Percentiles rank a stretch among this genome's conserved stretches.
Evolutionary conservation across 2,888 invertebrate genomes (phyloP).

Genomic region (Salticus scenicus): DNA sequence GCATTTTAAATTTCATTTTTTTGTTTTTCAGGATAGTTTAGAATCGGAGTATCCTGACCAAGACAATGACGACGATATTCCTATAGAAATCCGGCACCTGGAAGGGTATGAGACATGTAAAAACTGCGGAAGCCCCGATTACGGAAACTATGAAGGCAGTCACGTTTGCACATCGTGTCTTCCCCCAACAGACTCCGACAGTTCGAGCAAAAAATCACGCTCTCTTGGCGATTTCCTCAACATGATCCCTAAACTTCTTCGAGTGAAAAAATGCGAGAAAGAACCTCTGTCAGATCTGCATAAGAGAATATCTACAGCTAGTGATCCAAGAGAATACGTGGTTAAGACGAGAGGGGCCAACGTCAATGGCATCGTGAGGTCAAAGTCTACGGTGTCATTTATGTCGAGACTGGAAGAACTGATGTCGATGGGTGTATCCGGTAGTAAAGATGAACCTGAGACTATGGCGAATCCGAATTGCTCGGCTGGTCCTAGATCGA

Average conservation of each 20-base stretch:
- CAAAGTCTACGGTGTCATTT: conserved; percentile 63
- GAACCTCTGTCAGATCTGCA: conserved; percentile 62
- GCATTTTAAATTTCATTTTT: neutral
- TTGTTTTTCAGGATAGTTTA: conserved; percentile 74
- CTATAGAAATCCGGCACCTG: conserved; percentile 89
- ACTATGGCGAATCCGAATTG: conserved; percentile 36
- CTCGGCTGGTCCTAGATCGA: conserved; percentile 34
- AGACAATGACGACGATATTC: conserved; percentile 84
- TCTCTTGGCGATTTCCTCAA: conserved; percentile 68
- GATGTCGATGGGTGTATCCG: conserved; percentile 27
- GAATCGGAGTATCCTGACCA: conserved; percentile 73
- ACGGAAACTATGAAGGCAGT: conserved; percentile 29
- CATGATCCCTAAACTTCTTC: conserved; percentile 67
- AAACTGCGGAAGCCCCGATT: conserved; percentile 44
- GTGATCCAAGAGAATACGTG: conserved; percentile 70
- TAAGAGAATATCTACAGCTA: conserved; percentile 70
- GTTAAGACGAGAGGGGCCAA: conserved; percentile 49
- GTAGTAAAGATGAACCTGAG: conserved; percentile 28
- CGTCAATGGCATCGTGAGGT: conserved; percentile 63
- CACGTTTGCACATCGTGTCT: conserved; percentile 47
- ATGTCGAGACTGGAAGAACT: conserved; percentile 63
- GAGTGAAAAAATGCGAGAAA: conserved; percentile 62
- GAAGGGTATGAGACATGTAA: conserved; percentile 76
- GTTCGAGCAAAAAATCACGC: conserved; percentile 42
- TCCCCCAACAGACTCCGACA: conserved; percentile 19